phyloP scores from a whole-genome alignment of 2,888 invertebrate species.

The Ormyrus thymus region DNA sequence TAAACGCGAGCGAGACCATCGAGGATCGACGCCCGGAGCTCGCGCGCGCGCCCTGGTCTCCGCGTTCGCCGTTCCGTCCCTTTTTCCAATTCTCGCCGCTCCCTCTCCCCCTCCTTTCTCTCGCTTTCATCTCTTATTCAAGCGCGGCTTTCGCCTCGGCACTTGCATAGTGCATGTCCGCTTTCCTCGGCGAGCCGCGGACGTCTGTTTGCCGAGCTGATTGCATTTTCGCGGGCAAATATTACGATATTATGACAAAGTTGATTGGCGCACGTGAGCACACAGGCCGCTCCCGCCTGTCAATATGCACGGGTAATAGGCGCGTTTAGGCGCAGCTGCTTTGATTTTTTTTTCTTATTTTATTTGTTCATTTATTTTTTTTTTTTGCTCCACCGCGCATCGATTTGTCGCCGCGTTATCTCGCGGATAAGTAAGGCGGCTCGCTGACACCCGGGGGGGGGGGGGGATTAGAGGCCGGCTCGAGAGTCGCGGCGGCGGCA shows the following conservation, averaged over 20 bases:
- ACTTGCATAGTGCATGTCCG: conserved; percentile 23
- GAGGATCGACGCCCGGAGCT: conserved; percentile 4
- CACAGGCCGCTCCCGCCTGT: background rate
- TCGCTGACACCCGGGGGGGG: conserved; percentile 55
- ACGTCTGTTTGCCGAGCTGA: conserved; percentile 62
- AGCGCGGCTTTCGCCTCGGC: background rate
- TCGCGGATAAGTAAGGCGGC: conserved; percentile 66
- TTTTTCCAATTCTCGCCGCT: conserved; percentile 32
- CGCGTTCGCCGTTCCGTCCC: background rate
- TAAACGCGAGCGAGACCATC: conserved; percentile 19
- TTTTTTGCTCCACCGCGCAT: background rate
- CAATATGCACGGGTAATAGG: conserved; percentile 8
- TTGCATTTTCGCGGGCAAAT: conserved; percentile 66
- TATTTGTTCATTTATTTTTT: too few species aligned
- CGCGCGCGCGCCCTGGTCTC: background rate
- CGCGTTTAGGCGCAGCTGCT: background rate
- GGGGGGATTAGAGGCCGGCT: background rate
- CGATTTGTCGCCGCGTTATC: conserved; percentile 43
- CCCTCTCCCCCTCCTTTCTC: background rate
- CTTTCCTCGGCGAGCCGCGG: conserved; percentile 1
- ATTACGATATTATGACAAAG: conserved; percentile 60
- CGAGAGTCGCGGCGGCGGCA: conserved; percentile 23
- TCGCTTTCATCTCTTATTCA: conserved; percentile 39
- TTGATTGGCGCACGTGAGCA: conserved; percentile 54
- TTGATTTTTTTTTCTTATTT: too few species aligned